Evolutionary conservation across 1,140 invertebrate species (phyloP).

Genomic region (Stegodyphus mimosarum): DNA sequence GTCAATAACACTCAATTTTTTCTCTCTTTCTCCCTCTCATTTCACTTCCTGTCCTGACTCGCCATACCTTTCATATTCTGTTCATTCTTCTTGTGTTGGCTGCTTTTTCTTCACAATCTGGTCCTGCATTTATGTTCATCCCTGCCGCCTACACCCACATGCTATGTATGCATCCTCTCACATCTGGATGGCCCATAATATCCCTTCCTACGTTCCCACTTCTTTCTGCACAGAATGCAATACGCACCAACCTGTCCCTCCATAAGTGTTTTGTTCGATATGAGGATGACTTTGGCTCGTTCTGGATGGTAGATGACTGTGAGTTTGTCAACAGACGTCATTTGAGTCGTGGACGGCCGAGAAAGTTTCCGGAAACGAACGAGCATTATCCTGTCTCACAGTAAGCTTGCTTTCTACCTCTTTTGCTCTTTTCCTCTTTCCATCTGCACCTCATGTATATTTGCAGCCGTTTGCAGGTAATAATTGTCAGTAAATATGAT

Average conservation of each 20-base stretch:
- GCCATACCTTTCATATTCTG: constrained; percentile 64
- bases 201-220: constrained; percentile 67
- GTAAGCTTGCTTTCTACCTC: constrained; percentile 72
- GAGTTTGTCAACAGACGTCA: constrained; percentile 97
- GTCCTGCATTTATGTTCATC: constrained; percentile 53
- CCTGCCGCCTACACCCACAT: background rate
- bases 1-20: constrained; percentile 56
- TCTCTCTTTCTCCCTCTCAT: constrained; percentile 44
- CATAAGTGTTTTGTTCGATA: constrained; percentile 99
- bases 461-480: background rate
- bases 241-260: constrained; percentile 98
- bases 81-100: constrained; percentile 46
- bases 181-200: constrained; percentile 65
- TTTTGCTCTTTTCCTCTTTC: constrained; percentile 50
- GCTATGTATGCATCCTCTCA: constrained; percentile 22
- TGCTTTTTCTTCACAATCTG: constrained; percentile 25
- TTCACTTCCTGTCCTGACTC: constrained; percentile 63
- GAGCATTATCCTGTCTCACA: constrained; percentile 76
- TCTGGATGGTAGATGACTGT: constrained; percentile 98
- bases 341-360: constrained; percentile 91
- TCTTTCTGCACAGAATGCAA: constrained; percentile 89
- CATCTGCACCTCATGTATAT: constrained; percentile 47
- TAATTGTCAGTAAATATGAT: too few species aligned
- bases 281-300: constrained; percentile 98
- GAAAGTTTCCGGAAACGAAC: constrained; percentile 91